Base-by-base conservation (phyloP, 2,888 invertebrate species). In the Acrobeloides nanus region DNA sequence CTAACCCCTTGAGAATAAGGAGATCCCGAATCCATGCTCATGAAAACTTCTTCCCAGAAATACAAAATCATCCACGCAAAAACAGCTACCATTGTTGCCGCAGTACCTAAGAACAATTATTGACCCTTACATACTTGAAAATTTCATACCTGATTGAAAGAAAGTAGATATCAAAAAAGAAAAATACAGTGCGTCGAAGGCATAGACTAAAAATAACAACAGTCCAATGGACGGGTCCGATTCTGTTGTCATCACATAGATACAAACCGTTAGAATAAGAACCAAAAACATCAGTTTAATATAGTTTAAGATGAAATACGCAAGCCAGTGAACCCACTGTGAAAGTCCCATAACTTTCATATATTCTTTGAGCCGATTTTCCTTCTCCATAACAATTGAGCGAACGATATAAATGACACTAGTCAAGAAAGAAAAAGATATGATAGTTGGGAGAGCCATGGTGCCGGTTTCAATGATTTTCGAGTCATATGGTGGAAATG, bases 341-440 rank as follows among this genome's bases (percentile, higher is more conserved):
- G 82, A 81, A 23, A 89, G 76, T 1, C 89, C 89, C 84, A 88
- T 87, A 76, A 89, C 86, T 79, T 87, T 87, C 86, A 89, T 85
- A 1, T 86, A 83, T 80, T 89, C 89, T 84, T 88, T 38, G 7
- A 85, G 74, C 62, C 83, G 82, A 52, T 81, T 79, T 74, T 86
- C 86, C 69, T 86, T 86, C 74, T 86, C 86, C 27, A 82, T 78
- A 0, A 84, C 82, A 24, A 86, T 79, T 37, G 81, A 82, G 75
- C 84, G 83, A 1, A 84, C 83, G 29, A 84, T 84, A 65, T 84
- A 85, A 15, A 86, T 82, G 42, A 84, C 83, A 0, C 84, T 82
- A 73, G 87, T 86, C 45, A 85, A 82, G 68, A 85, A 88, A 69
- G 85, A 84, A 15, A 88, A 77, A 76, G 87, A 78, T 21, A 89